A percentile compares a stretch with the other conserved stretches of the same genome.
Conservation (phyloP, 2,797 vertebrate genomes). For the Takifugu rubripes region DNA sequence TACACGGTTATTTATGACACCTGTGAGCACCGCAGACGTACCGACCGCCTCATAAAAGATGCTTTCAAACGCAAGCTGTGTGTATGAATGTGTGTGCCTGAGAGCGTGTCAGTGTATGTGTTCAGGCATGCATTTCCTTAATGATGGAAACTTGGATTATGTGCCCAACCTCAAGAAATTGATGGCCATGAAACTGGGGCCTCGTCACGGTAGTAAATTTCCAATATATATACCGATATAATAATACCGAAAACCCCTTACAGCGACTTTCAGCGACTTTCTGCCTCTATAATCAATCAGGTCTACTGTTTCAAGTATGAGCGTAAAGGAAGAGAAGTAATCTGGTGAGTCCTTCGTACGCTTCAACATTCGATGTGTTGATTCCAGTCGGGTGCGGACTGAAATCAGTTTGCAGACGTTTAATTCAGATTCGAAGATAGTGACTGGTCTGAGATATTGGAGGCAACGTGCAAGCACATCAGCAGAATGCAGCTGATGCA, state of each 20-base stretch:
- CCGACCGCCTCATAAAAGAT: slow-evolving; percentile 44
- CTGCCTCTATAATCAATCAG: slow-evolving; percentile 42
- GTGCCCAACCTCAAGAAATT: slow-evolving; percentile 67
- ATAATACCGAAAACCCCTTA: too few relatives aligned
- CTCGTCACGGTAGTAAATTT: slow-evolving; percentile 62
- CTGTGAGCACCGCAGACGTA: slow-evolving; percentile 28
- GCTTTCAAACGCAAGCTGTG: slow-evolving; percentile 33
- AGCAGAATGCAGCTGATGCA: neutral
- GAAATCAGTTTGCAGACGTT: too few relatives aligned
- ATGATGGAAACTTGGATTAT: slow-evolving; percentile 70
- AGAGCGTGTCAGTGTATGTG: slow-evolving; percentile 22
- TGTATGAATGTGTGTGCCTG: slow-evolving; percentile 10
- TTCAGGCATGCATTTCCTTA: slow-evolving; percentile 60
- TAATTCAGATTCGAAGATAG: too few relatives aligned
- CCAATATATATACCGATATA: too few relatives aligned
- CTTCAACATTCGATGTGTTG: neutral
- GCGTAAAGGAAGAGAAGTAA: slow-evolving; percentile 18
- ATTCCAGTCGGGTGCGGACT: too few relatives aligned
- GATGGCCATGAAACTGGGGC: slow-evolving; percentile 62
- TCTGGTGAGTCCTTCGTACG: neutral
- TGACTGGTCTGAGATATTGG: neutral
- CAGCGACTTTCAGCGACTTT: slow-evolving; percentile 42
- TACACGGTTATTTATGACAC: slow-evolving; percentile 59
- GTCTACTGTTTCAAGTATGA: slow-evolving; percentile 39
- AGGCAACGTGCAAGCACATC: neutral